Percentiles rank a stretch among this genome's conserved stretches.
Evolutionary conservation across 1,140 invertebrate genomes (phyloP).

Genomic region (Palaemon carinicauda): DNA sequence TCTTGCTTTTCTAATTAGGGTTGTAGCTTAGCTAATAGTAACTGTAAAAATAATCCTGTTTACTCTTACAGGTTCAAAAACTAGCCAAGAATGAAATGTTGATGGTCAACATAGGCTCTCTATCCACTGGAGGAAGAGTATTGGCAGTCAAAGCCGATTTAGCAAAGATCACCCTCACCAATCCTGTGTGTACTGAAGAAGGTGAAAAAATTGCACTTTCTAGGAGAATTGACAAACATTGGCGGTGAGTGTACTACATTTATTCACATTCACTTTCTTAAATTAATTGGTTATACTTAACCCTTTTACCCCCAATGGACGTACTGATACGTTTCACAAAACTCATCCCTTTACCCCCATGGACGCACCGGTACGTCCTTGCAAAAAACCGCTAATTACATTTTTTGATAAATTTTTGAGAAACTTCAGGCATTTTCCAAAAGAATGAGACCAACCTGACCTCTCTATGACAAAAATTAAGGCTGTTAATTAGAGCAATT

Average conservation of each 20-base stretch:
- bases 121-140: slow-evolving; percentile 97
- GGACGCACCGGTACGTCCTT: too few species aligned
- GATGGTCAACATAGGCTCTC: slow-evolving; percentile 98
- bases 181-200: slow-evolving; percentile 98
- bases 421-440: too few species aligned
- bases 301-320: too few species aligned
- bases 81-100: slow-evolving; percentile 88
- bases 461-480: too few species aligned
- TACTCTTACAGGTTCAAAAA: slow-evolving; percentile 77
- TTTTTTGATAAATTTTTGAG: too few species aligned
- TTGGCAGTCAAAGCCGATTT: slow-evolving; percentile 96
- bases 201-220: slow-evolving; percentile 98
- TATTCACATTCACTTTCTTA: neutral
- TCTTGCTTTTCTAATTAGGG: too few species aligned
- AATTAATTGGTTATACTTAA: too few species aligned
- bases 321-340: too few species aligned
- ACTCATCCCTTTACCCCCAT: too few species aligned
- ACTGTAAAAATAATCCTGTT: neutral
- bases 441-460: too few species aligned
- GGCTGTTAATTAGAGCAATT: too few species aligned
- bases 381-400: too few species aligned
- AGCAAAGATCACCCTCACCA: slow-evolving; percentile 96
- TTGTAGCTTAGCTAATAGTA: neutral
- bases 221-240: slow-evolving; percentile 98
- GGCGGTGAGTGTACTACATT: slow-evolving; percentile 76